Evolutionary conservation across 2,888 invertebrate genomes (phyloP).

Genomic region (Trichogramma evanescens): DNA sequence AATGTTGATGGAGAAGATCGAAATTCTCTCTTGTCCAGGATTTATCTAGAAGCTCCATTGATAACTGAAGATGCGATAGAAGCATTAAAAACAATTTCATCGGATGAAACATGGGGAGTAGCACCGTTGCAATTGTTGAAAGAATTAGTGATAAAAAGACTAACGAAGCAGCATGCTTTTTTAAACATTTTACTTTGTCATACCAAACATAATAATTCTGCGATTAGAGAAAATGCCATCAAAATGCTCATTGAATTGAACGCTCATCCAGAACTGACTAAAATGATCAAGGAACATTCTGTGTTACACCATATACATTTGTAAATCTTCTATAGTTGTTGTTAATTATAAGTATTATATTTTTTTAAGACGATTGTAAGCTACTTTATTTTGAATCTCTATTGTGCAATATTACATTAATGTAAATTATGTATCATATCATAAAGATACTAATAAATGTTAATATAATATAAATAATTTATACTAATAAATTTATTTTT

Average conservation of each 20-base stretch:
- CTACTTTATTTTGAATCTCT: constrained; percentile 2
- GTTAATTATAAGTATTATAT: neutral
- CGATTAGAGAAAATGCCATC: constrained; percentile 69
- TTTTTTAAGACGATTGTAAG: neutral
- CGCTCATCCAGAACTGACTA: constrained; percentile 58
- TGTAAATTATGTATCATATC: constrained; percentile 5
- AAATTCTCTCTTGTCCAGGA: constrained; percentile 49
- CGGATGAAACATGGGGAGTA: constrained; percentile 68
- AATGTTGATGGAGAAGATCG: constrained; percentile 46
- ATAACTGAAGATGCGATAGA: constrained; percentile 82
- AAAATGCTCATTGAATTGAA: constrained; percentile 67
- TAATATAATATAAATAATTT: no score
- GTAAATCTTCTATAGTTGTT: no score
- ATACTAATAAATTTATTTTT: no score
- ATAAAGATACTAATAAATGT: neutral
- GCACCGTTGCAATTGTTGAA: constrained; percentile 60
- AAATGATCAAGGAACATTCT: constrained; percentile 71
- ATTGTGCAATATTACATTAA: neutral
- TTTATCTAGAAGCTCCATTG: constrained; percentile 82
- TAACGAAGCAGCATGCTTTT: constrained; percentile 74
- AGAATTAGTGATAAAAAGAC: constrained; percentile 76
- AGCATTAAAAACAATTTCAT: constrained; percentile 70
- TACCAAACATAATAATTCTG: constrained; percentile 52
- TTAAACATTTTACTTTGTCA: constrained; percentile 72
- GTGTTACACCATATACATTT: constrained; percentile 49